These are phyloP conservation scores for Hymenochirus boettgeri DNA, from an alignment of 2,113 vertebrate genomes.

Conservation along the genomic window DNA sequence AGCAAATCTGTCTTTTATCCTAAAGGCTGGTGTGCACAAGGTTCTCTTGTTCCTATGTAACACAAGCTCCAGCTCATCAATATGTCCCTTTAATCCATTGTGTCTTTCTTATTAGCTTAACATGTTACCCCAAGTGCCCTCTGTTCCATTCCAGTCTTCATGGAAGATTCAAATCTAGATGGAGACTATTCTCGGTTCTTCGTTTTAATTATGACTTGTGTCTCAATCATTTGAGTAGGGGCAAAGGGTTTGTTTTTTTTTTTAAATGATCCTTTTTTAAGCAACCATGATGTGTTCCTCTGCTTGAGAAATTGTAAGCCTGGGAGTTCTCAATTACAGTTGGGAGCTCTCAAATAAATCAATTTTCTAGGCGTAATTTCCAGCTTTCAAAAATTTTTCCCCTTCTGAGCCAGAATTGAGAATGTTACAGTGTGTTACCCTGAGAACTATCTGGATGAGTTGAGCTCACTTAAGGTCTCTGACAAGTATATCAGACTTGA, in stretches of 20 bases:
- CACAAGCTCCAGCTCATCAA: background rate
- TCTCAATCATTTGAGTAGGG: slow-evolving; percentile 10
- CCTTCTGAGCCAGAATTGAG: slow-evolving; percentile 25
- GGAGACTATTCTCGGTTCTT: background rate
- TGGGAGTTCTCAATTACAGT: slow-evolving; percentile 41
- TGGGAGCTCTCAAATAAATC: slow-evolving; percentile 40
- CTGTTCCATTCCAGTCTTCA: background rate
- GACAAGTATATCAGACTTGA: slow-evolving; percentile 11
- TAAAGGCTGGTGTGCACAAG: background rate
- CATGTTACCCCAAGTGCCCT: slow-evolving; percentile 26
- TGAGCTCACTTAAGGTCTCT: slow-evolving; percentile 13
- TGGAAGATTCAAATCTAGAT: background rate
- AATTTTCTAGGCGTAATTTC: slow-evolving; percentile 37
- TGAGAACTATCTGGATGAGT: slow-evolving; percentile 19
- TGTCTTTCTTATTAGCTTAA: background rate
- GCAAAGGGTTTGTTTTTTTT: slow-evolving; percentile 3
- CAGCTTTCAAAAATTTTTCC: slow-evolving; percentile 20
- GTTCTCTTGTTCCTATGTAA: background rate
- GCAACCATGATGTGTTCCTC: slow-evolving; percentile 28
- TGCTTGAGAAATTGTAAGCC: slow-evolving; percentile 31
- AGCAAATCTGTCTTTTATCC: too few relatives aligned
- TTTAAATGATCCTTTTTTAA: background rate
- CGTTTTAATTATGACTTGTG: slow-evolving; percentile 30
- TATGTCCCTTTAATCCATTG: background rate
- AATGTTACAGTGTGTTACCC: slow-evolving; percentile 11